phyloP scores from a whole-genome alignment of 2,113 vertebrate genomes.

The Bujurquina vittata region DNA sequence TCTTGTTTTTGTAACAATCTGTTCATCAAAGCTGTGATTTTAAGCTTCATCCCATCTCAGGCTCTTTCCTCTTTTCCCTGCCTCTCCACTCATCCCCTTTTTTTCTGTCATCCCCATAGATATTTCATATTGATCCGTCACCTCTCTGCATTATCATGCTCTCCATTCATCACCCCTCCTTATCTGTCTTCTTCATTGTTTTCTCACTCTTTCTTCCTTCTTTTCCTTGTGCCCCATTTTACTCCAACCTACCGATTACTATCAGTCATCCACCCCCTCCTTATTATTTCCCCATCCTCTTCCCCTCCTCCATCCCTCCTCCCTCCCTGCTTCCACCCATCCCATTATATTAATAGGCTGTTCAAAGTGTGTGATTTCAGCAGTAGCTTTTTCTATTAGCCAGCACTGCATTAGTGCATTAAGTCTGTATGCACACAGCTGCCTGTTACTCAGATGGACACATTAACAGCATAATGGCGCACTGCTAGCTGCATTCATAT shows the following conservation, averaged over 20 bases:
- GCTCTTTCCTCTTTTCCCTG: not conserved
- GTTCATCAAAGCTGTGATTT: slow-evolving; percentile 9
- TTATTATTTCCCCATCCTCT: not conserved
- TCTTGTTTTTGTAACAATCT: not conserved
- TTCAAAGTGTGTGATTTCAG: slow-evolving; percentile 50
- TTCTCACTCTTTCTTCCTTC: not conserved
- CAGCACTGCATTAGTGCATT: slow-evolving; percentile 48
- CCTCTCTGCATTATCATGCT: not conserved
- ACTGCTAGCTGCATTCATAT: slow-evolving; percentile 21
- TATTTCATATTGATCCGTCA: slow-evolving; percentile 29
- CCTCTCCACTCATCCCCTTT: not conserved
- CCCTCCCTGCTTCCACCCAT: slow-evolving; percentile 8
- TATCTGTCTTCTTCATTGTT: slow-evolving; percentile 6
- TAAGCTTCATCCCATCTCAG: not conserved
- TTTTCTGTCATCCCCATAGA: not conserved
- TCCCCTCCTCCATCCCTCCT: not conserved
- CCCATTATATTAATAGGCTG: slow-evolving; percentile 58
- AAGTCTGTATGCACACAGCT: slow-evolving; percentile 26
- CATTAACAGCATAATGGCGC: slow-evolving; percentile 48
- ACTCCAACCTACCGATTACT: slow-evolving; percentile 27
- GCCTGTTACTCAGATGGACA: slow-evolving; percentile 36
- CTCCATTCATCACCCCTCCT: not conserved
- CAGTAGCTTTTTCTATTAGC: slow-evolving; percentile 58
- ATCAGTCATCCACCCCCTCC: slow-evolving; percentile 23
- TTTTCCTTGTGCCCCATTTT: not conserved